Evolutionary conservation across 2,797 vertebrate species (phyloP).

Genomic region (Rhynchonycteris naso): DNA sequence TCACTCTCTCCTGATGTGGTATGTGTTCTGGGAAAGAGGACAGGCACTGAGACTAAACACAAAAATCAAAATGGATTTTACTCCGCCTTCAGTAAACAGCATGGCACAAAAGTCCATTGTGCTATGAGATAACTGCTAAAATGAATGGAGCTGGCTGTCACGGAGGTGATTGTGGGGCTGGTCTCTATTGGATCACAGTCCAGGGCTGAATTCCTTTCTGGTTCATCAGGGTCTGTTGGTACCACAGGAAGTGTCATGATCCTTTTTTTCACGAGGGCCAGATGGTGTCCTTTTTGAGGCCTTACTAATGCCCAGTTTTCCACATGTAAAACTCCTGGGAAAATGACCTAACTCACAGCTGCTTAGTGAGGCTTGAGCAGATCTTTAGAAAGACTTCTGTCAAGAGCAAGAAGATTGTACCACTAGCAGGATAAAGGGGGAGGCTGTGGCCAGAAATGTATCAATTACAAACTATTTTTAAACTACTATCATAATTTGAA

Average conservation of each 20-base stretch:
- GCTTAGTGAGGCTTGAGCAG: conserved; percentile 99
- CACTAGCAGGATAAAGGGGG: conserved; percentile 86
- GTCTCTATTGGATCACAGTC: conserved; percentile 91
- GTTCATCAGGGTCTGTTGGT: conserved; percentile 99
- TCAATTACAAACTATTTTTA: conserved; percentile 82
- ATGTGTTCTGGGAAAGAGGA: conserved; percentile 81
- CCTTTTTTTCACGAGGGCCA: conserved; percentile 97
- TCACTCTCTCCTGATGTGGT: conserved; percentile 80
- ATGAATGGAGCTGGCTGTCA: conserved; percentile 91
- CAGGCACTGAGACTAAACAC: conserved; percentile 83
- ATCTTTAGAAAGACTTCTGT: conserved; percentile 98
- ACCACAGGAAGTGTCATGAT: conserved; percentile 99
- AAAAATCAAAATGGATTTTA: conserved; percentile 87
- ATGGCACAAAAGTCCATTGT: conserved; percentile 90
- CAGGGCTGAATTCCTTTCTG: conserved; percentile 94
- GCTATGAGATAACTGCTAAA: conserved; percentile 87
- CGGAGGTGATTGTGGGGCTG: conserved; percentile 88
- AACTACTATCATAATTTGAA: conserved; percentile 77
- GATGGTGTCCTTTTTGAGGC: conserved; percentile 99
- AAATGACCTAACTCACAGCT: conserved; percentile 99
- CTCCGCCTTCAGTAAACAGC: conserved; percentile 87
- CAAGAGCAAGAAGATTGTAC: conserved; percentile 93
- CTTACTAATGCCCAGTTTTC: conserved; percentile 98
- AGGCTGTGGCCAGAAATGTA: conserved; percentile 81
- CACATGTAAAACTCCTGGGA: conserved; percentile 98